Evolutionary conservation across 2,888 invertebrate genomes (phyloP).

Genomic region (Ochlodes sylvanus): DNA sequence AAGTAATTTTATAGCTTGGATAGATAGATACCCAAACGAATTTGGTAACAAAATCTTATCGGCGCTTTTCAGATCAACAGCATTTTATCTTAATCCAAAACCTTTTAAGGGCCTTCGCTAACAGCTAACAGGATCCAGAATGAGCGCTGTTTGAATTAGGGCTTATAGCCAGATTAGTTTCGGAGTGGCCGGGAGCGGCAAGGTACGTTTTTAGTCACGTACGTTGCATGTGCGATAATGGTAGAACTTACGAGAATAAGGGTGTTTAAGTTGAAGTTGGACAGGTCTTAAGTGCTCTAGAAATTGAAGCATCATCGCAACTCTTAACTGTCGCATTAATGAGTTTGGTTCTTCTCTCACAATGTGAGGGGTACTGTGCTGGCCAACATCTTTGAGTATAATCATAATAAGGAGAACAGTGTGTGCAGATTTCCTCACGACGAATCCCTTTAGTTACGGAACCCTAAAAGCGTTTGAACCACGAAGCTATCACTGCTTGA

Average conservation of each 20-base stretch:
- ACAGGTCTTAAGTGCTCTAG: not conserved
- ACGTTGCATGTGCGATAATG: not conserved
- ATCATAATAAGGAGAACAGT: too few species aligned
- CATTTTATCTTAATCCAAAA: not conserved
- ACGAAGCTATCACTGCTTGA: too few species aligned
- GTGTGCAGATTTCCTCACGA: too few species aligned
- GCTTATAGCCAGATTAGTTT: conserved; percentile 14
- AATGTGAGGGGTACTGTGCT: too few species aligned
- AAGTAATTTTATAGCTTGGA: too few species aligned
- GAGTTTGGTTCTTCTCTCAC: too few species aligned
- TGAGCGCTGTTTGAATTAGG: conserved; percentile 3
- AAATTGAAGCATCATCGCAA: not conserved
- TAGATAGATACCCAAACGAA: too few species aligned
- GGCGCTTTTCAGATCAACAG: too few species aligned
- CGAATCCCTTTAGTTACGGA: too few species aligned
- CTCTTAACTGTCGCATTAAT: too few species aligned
- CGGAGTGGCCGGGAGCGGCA: conserved; percentile 7
- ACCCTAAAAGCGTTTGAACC: too few species aligned
- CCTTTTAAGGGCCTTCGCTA: not conserved
- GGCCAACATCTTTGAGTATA: too few species aligned
- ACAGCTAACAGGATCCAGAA: not conserved
- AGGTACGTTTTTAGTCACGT: conserved; percentile 4
- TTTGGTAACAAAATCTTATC: not conserved
- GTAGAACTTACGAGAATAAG: not conserved
- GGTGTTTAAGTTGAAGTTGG: not conserved